These are phyloP conservation scores for Phaenicophaeus curvirostris DNA, from an alignment of 2,797 vertebrate species.

Conservation along the genomic window DNA sequence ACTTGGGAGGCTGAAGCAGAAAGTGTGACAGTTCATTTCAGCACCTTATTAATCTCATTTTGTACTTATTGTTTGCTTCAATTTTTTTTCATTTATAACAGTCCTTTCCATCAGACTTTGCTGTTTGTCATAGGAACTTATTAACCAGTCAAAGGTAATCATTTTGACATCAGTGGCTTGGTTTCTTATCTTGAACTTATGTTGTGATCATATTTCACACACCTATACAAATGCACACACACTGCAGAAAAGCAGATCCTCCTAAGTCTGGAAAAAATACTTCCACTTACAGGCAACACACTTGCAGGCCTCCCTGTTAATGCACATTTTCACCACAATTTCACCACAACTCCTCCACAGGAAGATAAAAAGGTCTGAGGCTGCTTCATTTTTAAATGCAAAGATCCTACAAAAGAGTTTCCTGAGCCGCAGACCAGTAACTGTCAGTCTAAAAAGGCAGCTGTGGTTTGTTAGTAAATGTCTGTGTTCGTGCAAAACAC, in stretches of 20 bases:
- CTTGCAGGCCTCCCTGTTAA: background rate
- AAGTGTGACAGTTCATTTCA: background rate
- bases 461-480: background rate
- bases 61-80: fast-evolving
- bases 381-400: background rate
- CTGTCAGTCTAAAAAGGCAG: background rate
- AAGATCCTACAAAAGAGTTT: background rate
- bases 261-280: background rate
- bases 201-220: background rate
- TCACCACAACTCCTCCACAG: background rate
- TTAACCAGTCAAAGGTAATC: constrained; percentile 29
- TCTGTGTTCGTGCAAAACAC: background rate
- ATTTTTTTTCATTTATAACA: background rate
- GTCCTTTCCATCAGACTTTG: constrained; percentile 31
- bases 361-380: background rate
- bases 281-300: background rate
- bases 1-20: background rate
- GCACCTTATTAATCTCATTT: background rate
- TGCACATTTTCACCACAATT: background rate
- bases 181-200: background rate
- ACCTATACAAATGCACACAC: background rate
- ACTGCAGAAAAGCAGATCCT: background rate
- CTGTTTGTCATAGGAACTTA: constrained; percentile 42
- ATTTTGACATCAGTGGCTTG: background rate
- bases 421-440: background rate